Evolutionary conservation across 2,888 invertebrate species (phyloP), one percentile per base, ranked within the genome.

Genomic region (Drosophila suboccidentalis): DNA sequence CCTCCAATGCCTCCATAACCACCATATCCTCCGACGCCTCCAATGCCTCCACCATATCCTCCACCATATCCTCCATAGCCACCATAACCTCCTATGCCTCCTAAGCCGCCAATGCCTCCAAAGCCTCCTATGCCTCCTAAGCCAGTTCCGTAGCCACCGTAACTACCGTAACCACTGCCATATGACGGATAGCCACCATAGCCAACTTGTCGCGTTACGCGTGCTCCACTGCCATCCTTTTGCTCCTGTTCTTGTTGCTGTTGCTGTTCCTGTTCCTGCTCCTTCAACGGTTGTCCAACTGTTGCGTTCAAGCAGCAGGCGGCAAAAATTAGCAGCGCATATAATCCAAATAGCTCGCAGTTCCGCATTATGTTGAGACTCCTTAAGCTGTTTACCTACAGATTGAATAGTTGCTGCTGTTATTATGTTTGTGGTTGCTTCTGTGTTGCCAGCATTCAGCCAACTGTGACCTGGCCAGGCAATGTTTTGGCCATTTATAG

Each of bases 341-440:
- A 82, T 89, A 87, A 80, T 89, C 90, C 90, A 60, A 82, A 77
- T 77, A 80, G 65, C 71, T 67, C 71, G 67, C 65, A 77, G 77
- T 65, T 82, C 51, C 89, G 90, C 84, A 84, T 84, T 49, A 61
- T 87, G 73, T 51, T 34, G 60, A 39, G 64, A 43, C 64, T 80
- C 34, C 79, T 87, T 74, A 65, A 73, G 78, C 71, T 86, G 73
- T 64, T 75, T 70, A 55, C 46, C 69, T 67, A 29, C 32, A 13
- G 6, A 41, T 46, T 26, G 10, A 5, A 10, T 57, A 36, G 57
- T 57, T 46, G 11, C 49, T 47, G 70, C 36, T 19, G 29, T 29
- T 29, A 29, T 29, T 29, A n/a, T n/a, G n/a, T 26, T 47, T 6
- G 64, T 29, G 19, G 55, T 55, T 49, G 71, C 44, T 17, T 43